Base-by-base conservation (phyloP, 2,113 vertebrate species). In the Ursus arctos region DNA sequence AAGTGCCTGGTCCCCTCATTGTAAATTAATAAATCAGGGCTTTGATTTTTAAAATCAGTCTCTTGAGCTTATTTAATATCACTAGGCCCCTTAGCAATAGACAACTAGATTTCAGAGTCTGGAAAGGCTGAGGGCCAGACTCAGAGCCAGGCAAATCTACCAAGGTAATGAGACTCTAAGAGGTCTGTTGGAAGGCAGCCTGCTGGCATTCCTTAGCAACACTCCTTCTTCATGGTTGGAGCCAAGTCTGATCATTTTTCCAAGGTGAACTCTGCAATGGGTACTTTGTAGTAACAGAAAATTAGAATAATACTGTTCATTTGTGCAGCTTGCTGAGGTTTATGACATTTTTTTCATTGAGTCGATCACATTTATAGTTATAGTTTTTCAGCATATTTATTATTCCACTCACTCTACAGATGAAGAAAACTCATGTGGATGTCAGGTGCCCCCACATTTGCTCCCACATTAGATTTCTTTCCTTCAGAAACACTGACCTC, bases 191-290 rank as follows among this genome's bases (percentile, higher is more conserved):
- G 89, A 95, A 85, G 36, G 71, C 65, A 28, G 94, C 76, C 95
- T 53, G n/a, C 21, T 85, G 92, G 89, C 91, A 19, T 28, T 81
- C 16, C 21, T 47, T 2, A 59, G 65, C 71, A 28, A 11, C 40
- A 12, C 22, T 90, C 88, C 40, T 89, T 77, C 72, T 81, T 72
- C 36, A 1, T 0, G 7, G 28, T 22, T 14, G 5, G 1, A 81
- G 86, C 59, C 89, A 83, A 93, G 57, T 33, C 85, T 51, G 76
- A 83, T 97, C 86, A 49, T 55, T 93, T 97, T 97, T 88, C 91
- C 82, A 79, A 93, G 67, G 59, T n/a, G 53, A 93, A 71, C 71
- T 96, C 71, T 40, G 81, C 82, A 71, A 19, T 94, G 77, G 77
- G 49, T 76, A 88, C 59, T 96, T 43, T 65, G 51, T n/a, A 95